Evolutionary conservation across 1,140 invertebrate species (phyloP), one percentile per base, ranked within the genome.

Genomic region (Gryllus bimaculatus): DNA sequence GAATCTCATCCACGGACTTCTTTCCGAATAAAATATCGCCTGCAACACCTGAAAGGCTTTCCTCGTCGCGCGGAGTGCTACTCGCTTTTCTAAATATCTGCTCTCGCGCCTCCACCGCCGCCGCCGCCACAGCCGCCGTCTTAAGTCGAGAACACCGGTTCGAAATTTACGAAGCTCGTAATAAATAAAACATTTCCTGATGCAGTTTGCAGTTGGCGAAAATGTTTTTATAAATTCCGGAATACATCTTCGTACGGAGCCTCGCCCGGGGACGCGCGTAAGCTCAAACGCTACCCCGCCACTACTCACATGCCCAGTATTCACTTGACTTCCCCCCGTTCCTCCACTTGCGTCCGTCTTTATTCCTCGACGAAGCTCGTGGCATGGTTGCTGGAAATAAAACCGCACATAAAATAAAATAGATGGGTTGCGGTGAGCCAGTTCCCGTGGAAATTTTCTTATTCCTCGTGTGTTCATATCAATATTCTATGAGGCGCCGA

Each of bases 341-440:
- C 26, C 5, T 39, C 26, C 26, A 39, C 26, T 39, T 39, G 26
- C 26, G 26, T 39, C 26, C 1, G 26, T 39, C 26, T 39, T 39
- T 39, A 39, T 39, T 39, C 26, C 26, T 39, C 26, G 26, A 39
- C 26, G 26, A 39, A 39, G 26, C 26, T 39, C 5, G 26, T 39
- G 26, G 26, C 26, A 39, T 39, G 26, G 26, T 39, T 39, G 26
- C 10, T 66, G 54, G 54, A 66, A 66, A 66, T 66, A 66, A 66
- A 66, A 66, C 10, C 18, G 54, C 54, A 66, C 54, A 66, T 66
- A 66, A 66, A 66, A 66, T 66, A 66, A 66, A 66, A 66, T 66
- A 66, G 54, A 66, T 66, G 54, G 54, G 54, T 66, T 66, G 54
- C 54, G 54, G 54, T 66, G 54, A 66, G 54, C 54, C 54, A 66